Base-by-base conservation (phyloP, 2,797 vertebrate species). In the Enteromius mattozi region DNA sequence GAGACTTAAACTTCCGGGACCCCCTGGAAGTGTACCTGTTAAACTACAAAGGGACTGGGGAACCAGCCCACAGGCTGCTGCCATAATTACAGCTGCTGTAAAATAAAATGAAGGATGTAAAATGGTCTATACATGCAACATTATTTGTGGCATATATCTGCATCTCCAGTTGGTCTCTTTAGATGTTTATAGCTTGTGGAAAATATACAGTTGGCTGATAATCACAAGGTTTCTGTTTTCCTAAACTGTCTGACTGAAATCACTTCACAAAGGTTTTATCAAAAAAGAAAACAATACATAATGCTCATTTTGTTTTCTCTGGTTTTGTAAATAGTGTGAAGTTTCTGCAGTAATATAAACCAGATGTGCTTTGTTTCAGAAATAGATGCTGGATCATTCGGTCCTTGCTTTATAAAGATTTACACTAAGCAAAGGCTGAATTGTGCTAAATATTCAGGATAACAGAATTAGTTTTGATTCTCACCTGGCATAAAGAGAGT, bases 31-130 rank as follows among this genome's bases (percentile, higher is more conserved):
- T 82, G 16, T 87, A 90, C 91, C 90, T 89, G 88, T 96, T 95
- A 95, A 96, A 95, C 91, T 94, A 95, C 95, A 95, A 95, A 96
- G 95, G 86, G 77, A 33, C 30, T 4, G 40, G 83, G 88, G 87
- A 82, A 17, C 45, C 13, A 45, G 85, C 86, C 88, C 77, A 83
- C 75, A 88, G 84, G 88, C 88, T 86, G 68, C 75, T 82, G 24
- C 66, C 71, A 13, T 87, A 87, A 88, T 87, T 86, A 85, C 54
- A 49, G 37, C 59, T 24, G 70, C 82, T 90, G 89, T 91, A 92
- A 93, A 91, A 88, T 68, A 84, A 83, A 83, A 88, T 80, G 83
- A 81, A 87, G 85, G 89, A 54, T 79, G 80, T 83, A 42, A 84
- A 80, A 49, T 85, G 87, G 80, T 86, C 81, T 82, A 79, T 86